Evolutionary conservation across 2,888 invertebrate genomes (phyloP).

Genomic region (Macaria notata): DNA sequence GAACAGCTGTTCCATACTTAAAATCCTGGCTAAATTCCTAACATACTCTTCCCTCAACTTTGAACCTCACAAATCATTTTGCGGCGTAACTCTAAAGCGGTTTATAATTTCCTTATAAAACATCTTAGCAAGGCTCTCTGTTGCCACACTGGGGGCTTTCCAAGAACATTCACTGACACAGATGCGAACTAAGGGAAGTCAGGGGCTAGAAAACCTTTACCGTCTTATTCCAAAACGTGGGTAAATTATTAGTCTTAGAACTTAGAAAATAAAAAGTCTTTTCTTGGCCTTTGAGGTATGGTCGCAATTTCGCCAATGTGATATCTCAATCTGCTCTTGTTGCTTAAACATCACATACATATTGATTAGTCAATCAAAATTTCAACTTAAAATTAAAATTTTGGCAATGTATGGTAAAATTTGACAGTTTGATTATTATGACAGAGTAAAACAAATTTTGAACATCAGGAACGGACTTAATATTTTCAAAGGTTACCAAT

Average conservation of each 20-base stretch:
- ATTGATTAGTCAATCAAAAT: no score
- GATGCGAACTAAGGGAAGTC: constrained; percentile 3
- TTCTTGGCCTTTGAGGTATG: no score
- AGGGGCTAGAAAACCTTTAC: not conserved
- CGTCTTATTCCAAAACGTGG: not conserved
- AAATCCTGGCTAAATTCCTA: no score
- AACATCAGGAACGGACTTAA: no score
- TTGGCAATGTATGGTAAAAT: no score
- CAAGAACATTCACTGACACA: constrained; percentile 35
- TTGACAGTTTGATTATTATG: no score
- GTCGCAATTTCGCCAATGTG: no score
- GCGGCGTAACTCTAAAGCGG: not conserved
- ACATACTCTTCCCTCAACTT: not conserved
- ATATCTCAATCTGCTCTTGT: not conserved
- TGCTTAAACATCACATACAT: not conserved
- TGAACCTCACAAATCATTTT: constrained; percentile 1
- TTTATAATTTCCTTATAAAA: constrained; percentile 22
- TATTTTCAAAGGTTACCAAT: no score
- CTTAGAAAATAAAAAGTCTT: no score
- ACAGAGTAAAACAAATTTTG: no score
- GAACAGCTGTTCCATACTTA: no score
- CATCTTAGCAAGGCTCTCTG: constrained; percentile 5
- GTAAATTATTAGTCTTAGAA: not conserved
- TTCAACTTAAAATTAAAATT: no score
- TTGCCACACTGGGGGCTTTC: constrained; percentile 40